Conservation (phyloP, 2,113 vertebrate species). For the Dicentrarchus labrax region DNA sequence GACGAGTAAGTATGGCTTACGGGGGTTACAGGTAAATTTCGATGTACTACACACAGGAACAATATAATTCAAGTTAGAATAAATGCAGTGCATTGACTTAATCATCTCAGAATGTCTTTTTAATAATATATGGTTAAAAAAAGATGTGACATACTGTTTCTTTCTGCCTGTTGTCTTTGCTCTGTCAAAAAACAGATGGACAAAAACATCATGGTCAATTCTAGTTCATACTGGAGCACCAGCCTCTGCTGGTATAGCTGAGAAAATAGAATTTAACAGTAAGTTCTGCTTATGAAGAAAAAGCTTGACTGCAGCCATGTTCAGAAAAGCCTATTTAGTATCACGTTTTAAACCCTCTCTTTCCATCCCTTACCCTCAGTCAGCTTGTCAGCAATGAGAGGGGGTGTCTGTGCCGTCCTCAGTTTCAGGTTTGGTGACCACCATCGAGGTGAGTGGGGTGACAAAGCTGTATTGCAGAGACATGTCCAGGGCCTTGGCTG, state of each 20-base stretch:
- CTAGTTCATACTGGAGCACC: background rate
- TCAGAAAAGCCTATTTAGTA: background rate
- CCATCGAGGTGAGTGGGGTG: slow-evolving; percentile 94
- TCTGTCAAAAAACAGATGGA: slow-evolving; percentile 55
- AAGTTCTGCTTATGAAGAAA: background rate
- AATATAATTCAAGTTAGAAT: background rate
- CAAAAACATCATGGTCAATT: background rate
- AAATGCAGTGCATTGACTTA: background rate
- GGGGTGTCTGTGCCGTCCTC: slow-evolving; percentile 46
- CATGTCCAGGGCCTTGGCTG: slow-evolving; percentile 84
- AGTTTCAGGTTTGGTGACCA: slow-evolving; percentile 89
- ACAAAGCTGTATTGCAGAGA: slow-evolving; percentile 92
- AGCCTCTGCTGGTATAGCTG: background rate
- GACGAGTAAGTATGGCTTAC: accelerated
- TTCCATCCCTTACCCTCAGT: slow-evolving; percentile 78
- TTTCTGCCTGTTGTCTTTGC: slow-evolving; percentile 67
- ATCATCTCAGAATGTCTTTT: background rate
- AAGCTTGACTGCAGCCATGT: background rate
- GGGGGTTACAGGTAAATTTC: accelerated
- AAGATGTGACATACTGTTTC: slow-evolving; percentile 17
- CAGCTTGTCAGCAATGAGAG: slow-evolving; percentile 89
- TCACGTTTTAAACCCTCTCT: background rate
- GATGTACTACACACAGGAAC: background rate
- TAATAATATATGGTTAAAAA: background rate
- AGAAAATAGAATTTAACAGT: background rate